Base-by-base conservation (phyloP, 2,113 vertebrate species). In the Siniperca knerii region DNA sequence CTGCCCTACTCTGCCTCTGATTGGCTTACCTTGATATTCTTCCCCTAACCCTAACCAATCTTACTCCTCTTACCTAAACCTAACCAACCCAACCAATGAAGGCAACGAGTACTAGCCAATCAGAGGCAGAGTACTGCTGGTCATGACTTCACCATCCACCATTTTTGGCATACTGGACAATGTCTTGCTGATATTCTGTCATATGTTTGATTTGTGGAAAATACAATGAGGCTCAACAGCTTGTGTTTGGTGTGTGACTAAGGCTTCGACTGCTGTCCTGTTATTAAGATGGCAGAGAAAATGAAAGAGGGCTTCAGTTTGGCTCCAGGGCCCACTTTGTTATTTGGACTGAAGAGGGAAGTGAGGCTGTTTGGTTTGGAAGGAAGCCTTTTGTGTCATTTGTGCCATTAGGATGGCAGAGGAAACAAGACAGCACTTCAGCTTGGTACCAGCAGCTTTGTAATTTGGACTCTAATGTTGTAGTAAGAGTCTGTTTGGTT, bases 311-410 rank as follows among this genome's bases (percentile, higher is more conserved):
- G 2, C 60, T 67, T 69, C 46, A 18, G 48, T 64, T 75, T 58
- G 55, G 40, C 73, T 81, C 74, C 66, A 67, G 62, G 58, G 29
- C 15, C 18, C 68, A 42, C 48, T 77, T 80, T 72, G 46, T 50
- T 62, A 35, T 72, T 84, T 72, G 66, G 68, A 48, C 13, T 18
- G 70, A 68, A 40, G 72, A 42, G 18, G 33, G 54, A 75, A 68
- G 35, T 10, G 75, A 72, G 64, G 72, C 84, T 83, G 86, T 79
- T 83, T 61, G 67, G 42, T 85, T 90, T 85, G 87, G 87, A 84
- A 6, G 20, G 70, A 68, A 44, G 67, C 74, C 72, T 15, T 44
- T 35, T 20, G 58, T 60, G 50, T 80, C 46, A 48, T 48, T 48
- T 68, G 82, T 71, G 50, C 62, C 73, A 61, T 70, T 25, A 54